Conservation (phyloP, 2,888 invertebrate genomes). For the Meandrusa payeni region DNA sequence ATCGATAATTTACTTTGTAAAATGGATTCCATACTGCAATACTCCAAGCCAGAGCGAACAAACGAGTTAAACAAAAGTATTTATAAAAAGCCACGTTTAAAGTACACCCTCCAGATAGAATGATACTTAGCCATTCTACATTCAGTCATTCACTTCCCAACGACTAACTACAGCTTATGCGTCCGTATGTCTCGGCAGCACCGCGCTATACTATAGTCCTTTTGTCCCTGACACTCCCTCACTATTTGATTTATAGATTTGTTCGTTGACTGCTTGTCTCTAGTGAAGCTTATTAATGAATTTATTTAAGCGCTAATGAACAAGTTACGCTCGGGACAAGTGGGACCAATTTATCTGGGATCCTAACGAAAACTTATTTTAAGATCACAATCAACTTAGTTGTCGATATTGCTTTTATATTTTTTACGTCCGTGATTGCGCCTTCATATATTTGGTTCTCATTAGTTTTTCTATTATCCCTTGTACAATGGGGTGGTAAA, state of each 20-base stretch:
- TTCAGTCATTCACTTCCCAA: no score
- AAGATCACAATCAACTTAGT: slow-evolving; percentile 49
- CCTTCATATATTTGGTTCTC: slow-evolving; percentile 7
- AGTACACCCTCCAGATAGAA: no score
- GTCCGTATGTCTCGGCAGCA: slow-evolving; percentile 40
- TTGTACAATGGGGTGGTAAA: neutral
- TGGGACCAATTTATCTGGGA: slow-evolving; percentile 72
- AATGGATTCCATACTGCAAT: no score
- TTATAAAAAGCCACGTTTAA: no score
- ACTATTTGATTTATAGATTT: slow-evolving; percentile 79
- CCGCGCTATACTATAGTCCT: slow-evolving; percentile 58
- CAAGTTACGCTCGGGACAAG: slow-evolving; percentile 74
- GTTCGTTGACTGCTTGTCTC: slow-evolving; percentile 74
- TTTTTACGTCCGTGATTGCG: neutral
- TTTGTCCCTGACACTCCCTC: slow-evolving; percentile 77
- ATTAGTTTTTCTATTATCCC: neutral
- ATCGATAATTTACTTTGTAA: no score
- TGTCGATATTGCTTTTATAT: slow-evolving; percentile 14
- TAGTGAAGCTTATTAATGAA: slow-evolving; percentile 73
- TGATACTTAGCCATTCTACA: no score
- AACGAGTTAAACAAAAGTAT: no score
- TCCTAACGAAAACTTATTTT: slow-evolving; percentile 60
- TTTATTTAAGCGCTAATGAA: slow-evolving; percentile 80
- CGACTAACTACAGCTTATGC: no score
- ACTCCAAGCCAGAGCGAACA: no score